Evolutionary conservation across 2,888 invertebrate species (phyloP), one percentile per base, ranked within the genome.

Genomic region (Mesorhabditis spiculigera): DNA sequence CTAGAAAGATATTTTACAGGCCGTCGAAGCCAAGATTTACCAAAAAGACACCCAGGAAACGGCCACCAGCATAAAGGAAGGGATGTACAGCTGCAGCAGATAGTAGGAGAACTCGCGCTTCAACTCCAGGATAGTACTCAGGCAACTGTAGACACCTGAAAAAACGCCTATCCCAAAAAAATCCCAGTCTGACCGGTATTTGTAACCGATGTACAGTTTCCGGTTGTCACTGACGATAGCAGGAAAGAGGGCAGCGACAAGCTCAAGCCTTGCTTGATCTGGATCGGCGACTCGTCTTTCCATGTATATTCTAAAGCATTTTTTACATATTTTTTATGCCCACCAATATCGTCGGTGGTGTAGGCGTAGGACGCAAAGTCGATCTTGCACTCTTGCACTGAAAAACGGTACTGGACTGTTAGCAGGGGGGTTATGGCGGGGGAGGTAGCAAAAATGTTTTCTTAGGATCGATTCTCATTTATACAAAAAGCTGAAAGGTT

Each of bases 341-440:
- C 5, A 76, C 76, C 93, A 85, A 95, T 90, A 89, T 95, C 95
- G 81, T 93, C 92, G 61, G 94, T 95, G 64, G 95, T 95, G 93
- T 95, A 97, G 76, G 95, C 96, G 88, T 96, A 96, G 87, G 94
- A 94, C 79, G 95, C 95, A 93, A 95, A 95, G 85, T 93, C 90
- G 79, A 96, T 90, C 70, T 93, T 93, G 88, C 95, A 95, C 74
- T 92, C 72, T 45, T 76, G 76, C 0, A 76, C 74, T 70, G 28
- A 42, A 68, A 73, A 71, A 28, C 28, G 28, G 28, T 28, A 28
- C 28, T 28, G 28, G 28, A 28, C 28, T 28, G 28, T 28, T 28
- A 28, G 28, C 28, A 28, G 28, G 28, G 28, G 28, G 28, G 28
- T 28, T 28, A 28, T 28, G 28, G 28, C 28, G 28, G 28, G 28